Evolutionary conservation across 2,113 vertebrate genomes (phyloP), one percentile per base, ranked within the genome.

Genomic region (Mionectes macconnelli): DNA sequence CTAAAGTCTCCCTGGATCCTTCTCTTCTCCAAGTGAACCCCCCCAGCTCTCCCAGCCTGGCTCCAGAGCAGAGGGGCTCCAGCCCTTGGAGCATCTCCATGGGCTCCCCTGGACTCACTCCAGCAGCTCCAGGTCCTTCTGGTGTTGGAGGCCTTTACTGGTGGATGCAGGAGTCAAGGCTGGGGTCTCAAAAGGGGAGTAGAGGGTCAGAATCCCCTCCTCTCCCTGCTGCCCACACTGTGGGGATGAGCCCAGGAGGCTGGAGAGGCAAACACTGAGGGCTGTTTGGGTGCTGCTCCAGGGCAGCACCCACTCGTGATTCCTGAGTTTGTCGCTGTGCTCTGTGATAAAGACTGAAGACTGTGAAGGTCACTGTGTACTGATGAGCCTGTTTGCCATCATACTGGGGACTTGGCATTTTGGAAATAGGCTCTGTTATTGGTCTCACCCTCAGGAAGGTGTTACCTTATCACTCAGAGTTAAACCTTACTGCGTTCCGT

Each of bases 401-500:
- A 1, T 35, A 2, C 2, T 52, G 52, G 72, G 44, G 62, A 39
- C 80, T 62, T 31, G 3, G 9, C 76, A 66, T 93, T 96, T 92
- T 97, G 91, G 89, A 84, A 90, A 56, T 22, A 8, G 49, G 40
- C 63, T 90, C 78, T 89, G 70, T 75, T 94, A 35, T 95, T 97
- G 79, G 67, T 81, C 95, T 90, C 59, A 1, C 47, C 39, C 66
- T 63, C 87, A 80, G 82, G 90, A 87, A 89, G 80, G 67, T 16
- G 7, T 53, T 42, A 6, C 83, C 52, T 94, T 93, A 94, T 91
- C 94, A 74, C 50, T 9, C 47, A 10, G 78, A 95, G 87, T 86
- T 89, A 94, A 96, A 90, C 45, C 72, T 95, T 42, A 64, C 83
- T 84, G 64, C 1, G 0, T 92, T 88, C 50, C 14, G 2, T 86